Base-by-base conservation (phyloP, 2,888 invertebrate species). In the Polyommatus icarus region DNA sequence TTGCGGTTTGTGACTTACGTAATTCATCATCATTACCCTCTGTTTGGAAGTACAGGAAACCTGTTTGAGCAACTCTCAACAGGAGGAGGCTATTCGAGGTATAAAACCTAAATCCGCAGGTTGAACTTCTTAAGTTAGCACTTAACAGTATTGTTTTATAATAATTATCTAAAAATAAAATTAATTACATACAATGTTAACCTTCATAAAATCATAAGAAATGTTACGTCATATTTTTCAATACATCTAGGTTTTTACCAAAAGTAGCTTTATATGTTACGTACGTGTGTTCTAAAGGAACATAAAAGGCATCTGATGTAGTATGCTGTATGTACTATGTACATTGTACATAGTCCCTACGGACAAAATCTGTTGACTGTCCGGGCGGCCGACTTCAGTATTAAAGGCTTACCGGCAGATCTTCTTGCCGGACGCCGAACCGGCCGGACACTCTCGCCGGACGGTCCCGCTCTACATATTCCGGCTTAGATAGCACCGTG, bases 1-100 rank as follows among this genome's bases (percentile, higher is more conserved):
- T 67, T 67, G 67, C 67, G 67, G 67, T 32, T 15, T 67, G 67
- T 67, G 29, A 67, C 67, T 67, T 67, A 29, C 67, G 18, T 15
- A 67, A 67, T 15, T 29, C 67, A 67, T 67, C 67, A 32, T 32
- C 67, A 32, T 24, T 67, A 15, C 15, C 1, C 15, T 29, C 29
- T 6, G 24, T 61, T 61, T 59, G 20, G 10, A 3, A 12, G n/a
- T 10, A 12, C 20, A n/a, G 59, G 7, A 8, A 59, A 3, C 67
- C 15, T 32, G 32, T 29, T 15, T 29, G 18, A 3, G 4, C 61
- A 24, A 12, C 29, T 1, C 5, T 20, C 3, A 59, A 59, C 20
- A 24, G 59, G 2, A n/a, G 3, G 18, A 15, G 3, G 12, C 12
- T 50, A 50, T 50, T 50, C 12, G 50, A 1, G 50, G 15, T 18